Evolutionary conservation across 53 echinoderm and acorn worm species (phyloP).

Genomic region (Crossaster papposus): DNA sequence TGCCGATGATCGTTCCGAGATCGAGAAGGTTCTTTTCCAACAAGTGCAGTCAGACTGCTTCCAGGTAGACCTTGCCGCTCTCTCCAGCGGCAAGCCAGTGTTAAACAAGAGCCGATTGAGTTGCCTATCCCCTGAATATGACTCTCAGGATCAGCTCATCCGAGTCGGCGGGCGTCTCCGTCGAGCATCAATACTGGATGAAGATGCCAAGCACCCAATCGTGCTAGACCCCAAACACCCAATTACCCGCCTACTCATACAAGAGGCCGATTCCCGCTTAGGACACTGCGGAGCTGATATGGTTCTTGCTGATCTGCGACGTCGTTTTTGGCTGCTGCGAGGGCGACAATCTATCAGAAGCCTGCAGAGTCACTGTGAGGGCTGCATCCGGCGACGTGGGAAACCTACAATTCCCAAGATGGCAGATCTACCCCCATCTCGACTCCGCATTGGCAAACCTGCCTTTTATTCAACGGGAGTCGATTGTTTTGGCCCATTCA

Average conservation of each 20-base stretch:
- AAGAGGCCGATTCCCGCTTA: no score
- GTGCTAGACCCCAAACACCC: conserved; percentile 32
- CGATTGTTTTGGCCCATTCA: conserved; percentile 62
- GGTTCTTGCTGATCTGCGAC: conserved; percentile 24
- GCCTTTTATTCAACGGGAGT: conserved; percentile 62
- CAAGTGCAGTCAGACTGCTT: not conserved
- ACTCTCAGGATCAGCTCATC: conserved; percentile 1
- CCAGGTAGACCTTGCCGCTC: not conserved
- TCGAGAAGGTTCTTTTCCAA: not conserved
- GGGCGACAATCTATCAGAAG: conserved; percentile 29
- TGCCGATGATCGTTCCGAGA: not conserved
- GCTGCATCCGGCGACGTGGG: conserved; percentile 53
- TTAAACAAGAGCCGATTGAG: not conserved
- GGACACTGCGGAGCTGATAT: not conserved
- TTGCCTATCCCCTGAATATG: not conserved
- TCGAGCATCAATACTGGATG: not conserved
- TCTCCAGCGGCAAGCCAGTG: not conserved
- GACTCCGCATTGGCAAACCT: conserved; percentile 61
- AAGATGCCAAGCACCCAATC: conserved; percentile 21
- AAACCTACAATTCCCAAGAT: conserved; percentile 61
- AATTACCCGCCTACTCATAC: not conserved
- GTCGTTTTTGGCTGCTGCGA: conserved; percentile 20
- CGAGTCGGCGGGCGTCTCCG: conserved; percentile 11
- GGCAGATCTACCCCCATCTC: conserved; percentile 62
- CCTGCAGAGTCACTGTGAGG: conserved; percentile 19